Evolutionary conservation across 2,797 vertebrate genomes (phyloP), one percentile per base, ranked within the genome.

Genomic region (Pangasius krempfi): DNA sequence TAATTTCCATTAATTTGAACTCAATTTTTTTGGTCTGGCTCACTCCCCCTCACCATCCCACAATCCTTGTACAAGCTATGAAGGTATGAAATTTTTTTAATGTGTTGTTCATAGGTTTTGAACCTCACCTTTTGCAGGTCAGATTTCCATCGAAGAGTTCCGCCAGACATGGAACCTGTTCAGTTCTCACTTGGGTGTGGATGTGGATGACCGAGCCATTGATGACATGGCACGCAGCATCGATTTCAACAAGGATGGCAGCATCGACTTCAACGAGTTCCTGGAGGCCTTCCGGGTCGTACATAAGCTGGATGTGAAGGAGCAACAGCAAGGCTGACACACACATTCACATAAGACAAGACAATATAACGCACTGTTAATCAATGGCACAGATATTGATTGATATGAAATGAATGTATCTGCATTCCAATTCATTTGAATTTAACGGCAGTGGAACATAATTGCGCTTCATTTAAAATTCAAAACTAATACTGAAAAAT

Each of bases 201-300:
- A 93, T 5, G 93, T 96, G 9, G 91, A 96, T 0, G 95, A 99
- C 88, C 85, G 92, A 18, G 94, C 97, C 87, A 94, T 99, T 8
- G 96, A 98, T 73, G 97, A 97, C 86, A 94, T 99, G 88, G 97
- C 97, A 6, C 95, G 95, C 88, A 97, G 94, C 92, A 98, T 99
- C 68, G 99, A 99, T 93, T 96, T 97, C 92, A 99, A 99, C 96
- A 98, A 97, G 93, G 98, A 99, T 1, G 98, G 98, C 92, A 96
- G 96, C 90, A 99, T 99, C 75, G 98, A 99, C 94, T 99, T 99
- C 92, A 98, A 94, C 12, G 98, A 99, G 95, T 99, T 99, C 93
- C 94, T 99, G 66, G 98, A 98, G 92, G 98, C 98, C 81, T 99
- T 99, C 92, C 96, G 97, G 1, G 95, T 99, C 66, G 98, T 99